Percentiles rank a stretch among this genome's conserved stretches.
Evolutionary conservation across 1,140 invertebrate genomes (phyloP).

Genomic region (Caenorhabditis remanei): DNA sequence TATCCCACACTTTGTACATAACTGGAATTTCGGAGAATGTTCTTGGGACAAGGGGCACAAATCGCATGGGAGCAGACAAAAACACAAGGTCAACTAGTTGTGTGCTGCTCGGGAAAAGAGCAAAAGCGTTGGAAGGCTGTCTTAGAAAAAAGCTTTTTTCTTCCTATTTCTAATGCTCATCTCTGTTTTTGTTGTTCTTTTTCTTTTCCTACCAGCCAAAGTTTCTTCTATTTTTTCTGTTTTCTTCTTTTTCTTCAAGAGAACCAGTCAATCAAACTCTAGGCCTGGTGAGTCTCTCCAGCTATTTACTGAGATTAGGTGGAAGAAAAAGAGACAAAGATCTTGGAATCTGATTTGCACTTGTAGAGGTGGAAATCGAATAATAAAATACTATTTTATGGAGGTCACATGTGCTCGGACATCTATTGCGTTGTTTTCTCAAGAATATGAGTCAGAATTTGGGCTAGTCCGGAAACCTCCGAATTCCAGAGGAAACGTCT

Average conservation of each 20-base stretch:
- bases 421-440: neutral
- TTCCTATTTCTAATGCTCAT: constrained; percentile 23
- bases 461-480: neutral
- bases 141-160: constrained; percentile 3
- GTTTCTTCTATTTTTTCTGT: neutral
- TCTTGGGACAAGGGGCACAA: constrained; percentile 22
- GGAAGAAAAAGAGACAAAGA: neutral
- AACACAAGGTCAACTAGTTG: constrained; percentile 51
- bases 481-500: neutral
- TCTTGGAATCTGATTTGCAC: neutral
- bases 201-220: neutral
- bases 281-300: neutral
- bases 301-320: no score
- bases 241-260: neutral
- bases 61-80: constrained; percentile 16
- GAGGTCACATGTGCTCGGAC: neutral
- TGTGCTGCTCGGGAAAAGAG: constrained; percentile 37
- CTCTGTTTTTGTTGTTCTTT: neutral
- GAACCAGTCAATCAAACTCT: constrained; percentile 3
- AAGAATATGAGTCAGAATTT: neutral
- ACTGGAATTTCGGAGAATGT: neutral
- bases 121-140: constrained; percentile 38
- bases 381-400: neutral
- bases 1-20: neutral
- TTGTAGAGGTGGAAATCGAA: neutral